Evolutionary conservation across 2,797 vertebrate genomes (phyloP).

Genomic region (Rousettus madagascariensis): DNA sequence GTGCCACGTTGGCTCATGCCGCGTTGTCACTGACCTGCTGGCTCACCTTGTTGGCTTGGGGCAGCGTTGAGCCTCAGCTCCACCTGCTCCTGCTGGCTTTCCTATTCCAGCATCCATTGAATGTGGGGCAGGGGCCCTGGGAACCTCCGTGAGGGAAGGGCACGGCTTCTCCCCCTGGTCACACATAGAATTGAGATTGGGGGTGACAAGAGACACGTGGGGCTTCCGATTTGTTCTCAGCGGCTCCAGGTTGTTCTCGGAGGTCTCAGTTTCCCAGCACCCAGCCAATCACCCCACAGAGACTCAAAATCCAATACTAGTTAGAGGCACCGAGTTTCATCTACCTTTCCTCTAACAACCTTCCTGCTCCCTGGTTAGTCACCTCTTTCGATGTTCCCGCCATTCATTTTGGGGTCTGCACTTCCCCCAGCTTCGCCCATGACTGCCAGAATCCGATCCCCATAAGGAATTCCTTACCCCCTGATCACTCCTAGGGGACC

Average conservation of each 20-base stretch:
- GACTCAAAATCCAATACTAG: background rate
- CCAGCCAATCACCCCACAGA: background rate
- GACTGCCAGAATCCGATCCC: too few relatives aligned
- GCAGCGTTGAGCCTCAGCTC: background rate
- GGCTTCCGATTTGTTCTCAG: background rate
- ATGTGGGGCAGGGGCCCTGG: background rate
- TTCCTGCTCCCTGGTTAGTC: background rate
- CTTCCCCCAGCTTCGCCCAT: background rate
- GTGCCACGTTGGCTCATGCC: background rate
- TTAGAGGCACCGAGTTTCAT: background rate
- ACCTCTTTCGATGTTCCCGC: background rate
- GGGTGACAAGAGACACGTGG: background rate
- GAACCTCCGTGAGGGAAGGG: too few relatives aligned
- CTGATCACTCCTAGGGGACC: background rate
- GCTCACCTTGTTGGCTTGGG: background rate
- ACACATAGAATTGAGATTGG: background rate
- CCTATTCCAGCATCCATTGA: background rate
- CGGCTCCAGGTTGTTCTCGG: background rate
- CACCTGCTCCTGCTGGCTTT: background rate
- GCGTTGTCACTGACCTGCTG: background rate
- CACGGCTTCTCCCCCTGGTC: background rate
- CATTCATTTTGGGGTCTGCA: too few relatives aligned
- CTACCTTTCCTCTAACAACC: too few relatives aligned
- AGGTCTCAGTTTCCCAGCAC: background rate
- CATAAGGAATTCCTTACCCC: background rate